Evolutionary conservation across 2,888 invertebrate genomes (phyloP), one percentile per base, ranked within the genome.

Genomic region (Lithosia quadra): DNA sequence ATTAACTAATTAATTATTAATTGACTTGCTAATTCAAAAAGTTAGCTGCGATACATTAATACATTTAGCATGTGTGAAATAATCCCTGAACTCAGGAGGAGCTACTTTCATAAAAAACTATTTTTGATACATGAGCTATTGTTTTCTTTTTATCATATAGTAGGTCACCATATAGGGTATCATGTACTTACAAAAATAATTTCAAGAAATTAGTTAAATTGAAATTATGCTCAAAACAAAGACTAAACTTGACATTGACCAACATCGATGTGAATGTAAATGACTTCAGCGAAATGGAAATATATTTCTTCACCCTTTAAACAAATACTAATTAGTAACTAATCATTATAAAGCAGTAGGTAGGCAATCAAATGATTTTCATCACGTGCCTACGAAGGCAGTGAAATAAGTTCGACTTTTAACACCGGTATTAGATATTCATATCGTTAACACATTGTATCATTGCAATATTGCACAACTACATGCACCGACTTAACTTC

Each of bases 381-480:
- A 59, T 57, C 63, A 65, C 58, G 65, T 67, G 34, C 59, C 36
- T 57, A 65, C 53, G 36, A 22, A n/a, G n/a, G 49, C 49, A 53
- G 13, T 62, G 43, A 24, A 34, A 22, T 36, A 15, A 24, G 43
- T 15, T 59, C 28, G 65, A 64, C 68, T 78, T 74, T 68, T 53
- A 57, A 71, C 67, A 61, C 53, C 53, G 33, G 28, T 43, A 18
- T 43, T 69, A 56, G 60, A 63, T 70, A 66, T 53, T 72, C 55
- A 69, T 61, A 66, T 72, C 55, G 63, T 59, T 56, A 58, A n/a
- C 33, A 65, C 65, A 33, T 55, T 33, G 43, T 39, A 65, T 74
- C 60, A 34, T 64, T 67, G 67, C n/a, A 64, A 65, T 57, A 69
- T 77, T 74, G 56, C 71, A 56, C 39, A 68, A 73, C 33, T 3